phyloP scores from a whole-genome alignment of 2,113 vertebrate genomes.

The Mastomys coucha region DNA sequence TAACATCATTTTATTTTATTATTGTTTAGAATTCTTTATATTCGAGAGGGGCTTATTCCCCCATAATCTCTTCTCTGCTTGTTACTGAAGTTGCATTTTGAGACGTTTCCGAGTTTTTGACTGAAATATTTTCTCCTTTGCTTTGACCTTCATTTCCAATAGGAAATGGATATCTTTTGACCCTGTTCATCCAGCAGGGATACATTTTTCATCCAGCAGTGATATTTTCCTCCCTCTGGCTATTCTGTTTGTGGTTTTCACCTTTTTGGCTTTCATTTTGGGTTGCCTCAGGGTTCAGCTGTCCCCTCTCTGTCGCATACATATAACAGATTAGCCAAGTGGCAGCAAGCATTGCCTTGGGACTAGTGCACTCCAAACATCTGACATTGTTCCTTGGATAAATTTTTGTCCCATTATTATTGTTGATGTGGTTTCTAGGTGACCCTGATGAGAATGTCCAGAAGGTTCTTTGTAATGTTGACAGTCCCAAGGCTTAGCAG shows the following conservation, averaged over 20 bases:
- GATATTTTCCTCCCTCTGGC: neutral
- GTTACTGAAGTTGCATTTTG: neutral
- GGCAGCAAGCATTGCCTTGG: neutral
- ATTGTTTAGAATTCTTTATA: neutral
- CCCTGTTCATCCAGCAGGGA: neutral
- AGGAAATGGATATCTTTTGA: neutral
- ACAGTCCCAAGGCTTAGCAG: constrained; percentile 54
- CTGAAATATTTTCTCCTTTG: neutral
- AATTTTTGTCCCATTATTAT: constrained; percentile 30
- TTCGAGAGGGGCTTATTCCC: neutral
- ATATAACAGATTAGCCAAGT: neutral
- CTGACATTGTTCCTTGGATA: constrained; percentile 13
- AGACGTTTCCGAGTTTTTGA: neutral
- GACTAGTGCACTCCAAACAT: neutral
- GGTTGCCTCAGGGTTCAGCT: neutral
- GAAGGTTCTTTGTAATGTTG: constrained; percentile 45
- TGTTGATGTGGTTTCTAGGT: constrained; percentile 63
- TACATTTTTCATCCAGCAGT: neutral
- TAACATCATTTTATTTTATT: neutral
- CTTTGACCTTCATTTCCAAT: neutral
- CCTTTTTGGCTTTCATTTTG: neutral
- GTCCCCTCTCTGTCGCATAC: neutral
- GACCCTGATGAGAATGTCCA: constrained; percentile 64
- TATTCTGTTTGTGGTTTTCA: neutral
- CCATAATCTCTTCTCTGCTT: neutral